Evolutionary conservation across 2,888 invertebrate species (phyloP), one percentile per base, ranked within the genome.

Genomic region (Pseudoips prasinana): DNA sequence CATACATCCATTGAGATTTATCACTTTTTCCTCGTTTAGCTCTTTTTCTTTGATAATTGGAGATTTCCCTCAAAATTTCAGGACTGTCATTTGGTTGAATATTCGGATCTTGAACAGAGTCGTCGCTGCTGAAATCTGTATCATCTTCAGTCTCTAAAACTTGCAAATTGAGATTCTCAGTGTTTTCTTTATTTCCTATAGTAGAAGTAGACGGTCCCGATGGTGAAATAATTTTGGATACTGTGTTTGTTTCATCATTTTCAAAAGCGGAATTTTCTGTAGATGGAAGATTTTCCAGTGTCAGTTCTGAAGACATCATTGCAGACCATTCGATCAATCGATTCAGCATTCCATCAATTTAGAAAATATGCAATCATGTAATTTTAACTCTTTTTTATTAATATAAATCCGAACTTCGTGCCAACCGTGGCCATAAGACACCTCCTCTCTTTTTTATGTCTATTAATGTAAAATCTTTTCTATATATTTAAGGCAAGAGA

Each of bases 11-110:
- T n/a, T n/a, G n/a, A n/a, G n/a, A n/a, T n/a, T n/a, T n/a, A n/a
- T n/a, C n/a, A n/a, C n/a, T n/a, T n/a, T n/a, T n/a, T n/a, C n/a
- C 36, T 43, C 27, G 28, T 34, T 34, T 29, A 34, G 24, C 25
- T 28, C 29, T 34, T 34, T 24, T 34, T 18, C 29, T 11, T 19
- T 34, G 33, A 34, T 24, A 23, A 34, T 34, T 34, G 18, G 28
- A 34, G 19, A 34, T 34, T 28, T 29, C 19, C 25, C 19, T 25
- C 8, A 25, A 19, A 32, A 20, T 25, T 22, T 14, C 14, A 14
- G 14, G 25, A 10, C 10, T 22, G 18, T n/a, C n/a, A n/a, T n/a
- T n/a, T n/a, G n/a, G n/a, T n/a, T n/a, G 32, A 32, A 32, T 25
- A 32, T 25, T 32, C 1, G 32, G 32, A 32, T 25, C 32, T 32